These are phyloP conservation scores for Marisa cornuarietis DNA, from an alignment of 1,140 invertebrate genomes.

Conservation along the genomic window DNA sequence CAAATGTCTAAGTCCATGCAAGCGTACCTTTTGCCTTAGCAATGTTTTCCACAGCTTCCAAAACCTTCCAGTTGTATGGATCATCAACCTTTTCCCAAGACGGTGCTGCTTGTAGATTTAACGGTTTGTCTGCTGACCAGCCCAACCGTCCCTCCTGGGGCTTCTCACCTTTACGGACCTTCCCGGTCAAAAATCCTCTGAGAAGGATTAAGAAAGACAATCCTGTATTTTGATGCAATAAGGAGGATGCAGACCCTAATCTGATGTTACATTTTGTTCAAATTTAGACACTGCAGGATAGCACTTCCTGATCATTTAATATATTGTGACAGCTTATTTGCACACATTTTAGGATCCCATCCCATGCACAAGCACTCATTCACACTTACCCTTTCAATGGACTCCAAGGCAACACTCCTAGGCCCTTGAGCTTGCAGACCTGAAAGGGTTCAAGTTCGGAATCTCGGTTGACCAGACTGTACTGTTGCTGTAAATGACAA, in stretches of 20 bases:
- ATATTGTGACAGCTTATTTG: too few relatives aligned
- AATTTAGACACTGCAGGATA: too few relatives aligned
- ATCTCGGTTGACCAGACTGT: slow-evolving; percentile 46
- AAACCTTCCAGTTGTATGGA: slow-evolving; percentile 2
- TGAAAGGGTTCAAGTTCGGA: slow-evolving; percentile 51
- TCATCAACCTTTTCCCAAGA: slow-evolving; percentile 15
- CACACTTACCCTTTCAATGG: slow-evolving; percentile 52
- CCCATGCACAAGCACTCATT: not conserved
- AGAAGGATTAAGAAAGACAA: too few relatives aligned
- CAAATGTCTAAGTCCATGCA: not conserved
- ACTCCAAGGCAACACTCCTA: slow-evolving; percentile 56
- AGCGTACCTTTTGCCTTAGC: slow-evolving; percentile 22
- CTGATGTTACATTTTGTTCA: too few relatives aligned
- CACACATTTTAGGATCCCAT: not conserved
- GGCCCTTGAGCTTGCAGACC: slow-evolving; percentile 49
- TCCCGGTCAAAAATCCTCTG: slow-evolving; percentile 28
- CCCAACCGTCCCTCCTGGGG: slow-evolving; percentile 28
- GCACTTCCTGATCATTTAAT: too few relatives aligned
- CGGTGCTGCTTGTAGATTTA: slow-evolving; percentile 15
- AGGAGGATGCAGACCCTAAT: too few relatives aligned
- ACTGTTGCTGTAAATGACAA: slow-evolving; percentile 50
- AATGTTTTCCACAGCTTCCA: slow-evolving; percentile 1
- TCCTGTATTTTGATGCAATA: too few relatives aligned
- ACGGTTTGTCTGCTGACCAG: slow-evolving; percentile 17
- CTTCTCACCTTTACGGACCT: slow-evolving; percentile 18